Conservation (phyloP, 2,113 vertebrate genomes). For the Dunckerocampus dactyliophorus region DNA sequence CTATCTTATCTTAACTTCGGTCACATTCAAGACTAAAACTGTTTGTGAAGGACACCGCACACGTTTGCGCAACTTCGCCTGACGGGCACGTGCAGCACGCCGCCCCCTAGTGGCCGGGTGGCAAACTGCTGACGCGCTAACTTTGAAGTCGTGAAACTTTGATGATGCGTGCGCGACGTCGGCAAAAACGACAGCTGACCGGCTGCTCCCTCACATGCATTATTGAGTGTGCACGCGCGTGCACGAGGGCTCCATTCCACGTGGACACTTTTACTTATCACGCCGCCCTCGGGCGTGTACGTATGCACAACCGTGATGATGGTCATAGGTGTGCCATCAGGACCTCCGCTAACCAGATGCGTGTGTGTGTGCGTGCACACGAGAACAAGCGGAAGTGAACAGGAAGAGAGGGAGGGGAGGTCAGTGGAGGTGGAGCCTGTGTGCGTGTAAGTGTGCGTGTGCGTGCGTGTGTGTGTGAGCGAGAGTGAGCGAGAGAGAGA, state of each 20-base stretch:
- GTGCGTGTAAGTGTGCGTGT: conserved; percentile 12
- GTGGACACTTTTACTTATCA: background rate
- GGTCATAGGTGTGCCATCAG: background rate
- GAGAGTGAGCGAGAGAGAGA: conserved; percentile 31
- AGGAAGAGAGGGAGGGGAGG: conserved; percentile 42
- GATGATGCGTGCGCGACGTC: background rate
- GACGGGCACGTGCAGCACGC: background rate
- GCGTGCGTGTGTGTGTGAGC: conserved; percentile 8
- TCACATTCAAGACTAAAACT: too few relatives aligned
- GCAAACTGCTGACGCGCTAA: background rate
- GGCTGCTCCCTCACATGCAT: conserved; percentile 1
- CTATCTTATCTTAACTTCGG: too few relatives aligned
- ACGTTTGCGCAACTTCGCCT: too few relatives aligned
- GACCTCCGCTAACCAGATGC: background rate
- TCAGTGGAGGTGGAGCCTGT: conserved; percentile 53
- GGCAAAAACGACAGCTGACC: conserved; percentile 8
- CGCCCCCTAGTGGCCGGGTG: background rate
- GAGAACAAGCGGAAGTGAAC: conserved; percentile 8
- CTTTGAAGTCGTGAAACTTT: conserved; percentile 1
- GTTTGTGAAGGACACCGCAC: too few relatives aligned
- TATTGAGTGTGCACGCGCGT: background rate
- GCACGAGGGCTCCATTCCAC: background rate
- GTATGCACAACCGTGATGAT: background rate
- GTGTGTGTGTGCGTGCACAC: background rate
- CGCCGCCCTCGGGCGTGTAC: background rate